phyloP scores from a whole-genome alignment of 2,888 invertebrate species.

The Drosophila affinis region DNA sequence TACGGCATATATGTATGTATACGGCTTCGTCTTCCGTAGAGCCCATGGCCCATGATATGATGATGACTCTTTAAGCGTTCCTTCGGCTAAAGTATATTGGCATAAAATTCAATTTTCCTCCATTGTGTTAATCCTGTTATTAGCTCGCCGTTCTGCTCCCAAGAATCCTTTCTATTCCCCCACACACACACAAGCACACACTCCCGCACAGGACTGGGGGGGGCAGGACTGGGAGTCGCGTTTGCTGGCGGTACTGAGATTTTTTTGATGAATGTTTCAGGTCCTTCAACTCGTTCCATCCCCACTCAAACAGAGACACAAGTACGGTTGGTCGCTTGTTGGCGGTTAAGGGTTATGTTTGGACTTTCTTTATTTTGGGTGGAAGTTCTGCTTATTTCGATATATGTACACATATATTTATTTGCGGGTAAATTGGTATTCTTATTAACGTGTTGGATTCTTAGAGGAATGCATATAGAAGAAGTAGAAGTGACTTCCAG shows the following conservation, averaged over 20 bases:
- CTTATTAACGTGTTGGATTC: neutral
- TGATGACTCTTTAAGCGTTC: conserved; percentile 65
- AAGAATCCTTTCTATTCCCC: conserved; percentile 52
- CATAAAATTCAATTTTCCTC: conserved; percentile 78
- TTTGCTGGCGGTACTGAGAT: neutral
- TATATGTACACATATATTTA: neutral
- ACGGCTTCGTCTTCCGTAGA: conserved; percentile 14
- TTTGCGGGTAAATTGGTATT: neutral
- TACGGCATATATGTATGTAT: neutral
- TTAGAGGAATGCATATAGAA: neutral
- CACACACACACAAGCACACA: conserved; percentile 2
- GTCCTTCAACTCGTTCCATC: neutral
- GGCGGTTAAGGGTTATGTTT: conserved; percentile 1
- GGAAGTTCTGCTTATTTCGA: neutral
- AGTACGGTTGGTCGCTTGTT: neutral
- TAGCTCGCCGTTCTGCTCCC: conserved; percentile 56
- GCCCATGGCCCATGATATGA: conserved; percentile 20
- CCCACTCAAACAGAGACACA: neutral
- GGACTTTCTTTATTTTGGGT: neutral
- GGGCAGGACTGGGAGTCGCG: neutral
- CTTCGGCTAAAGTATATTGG: conserved; percentile 58
- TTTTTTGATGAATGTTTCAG: conserved; percentile 4
- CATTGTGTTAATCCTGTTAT: conserved; percentile 79
- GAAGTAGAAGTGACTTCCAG: conserved; percentile 87
- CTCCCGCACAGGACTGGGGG: neutral